Conservation (phyloP, 2,113 vertebrate genomes). For the Podarcis raffonei region DNA sequence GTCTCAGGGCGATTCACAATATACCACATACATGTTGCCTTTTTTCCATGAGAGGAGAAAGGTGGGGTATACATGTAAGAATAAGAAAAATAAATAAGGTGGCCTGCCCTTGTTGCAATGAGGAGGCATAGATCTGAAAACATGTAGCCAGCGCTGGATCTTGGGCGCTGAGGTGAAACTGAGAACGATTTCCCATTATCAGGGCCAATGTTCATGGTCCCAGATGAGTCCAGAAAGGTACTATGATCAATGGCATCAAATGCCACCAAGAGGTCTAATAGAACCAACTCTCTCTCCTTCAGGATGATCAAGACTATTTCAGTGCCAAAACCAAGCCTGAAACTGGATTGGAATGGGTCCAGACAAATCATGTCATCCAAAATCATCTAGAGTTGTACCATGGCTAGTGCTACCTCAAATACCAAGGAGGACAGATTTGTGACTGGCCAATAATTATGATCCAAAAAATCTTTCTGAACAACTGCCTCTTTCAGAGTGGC, state of each 20-base stretch:
- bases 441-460: background rate
- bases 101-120: too few relatives aligned
- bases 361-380: background rate
- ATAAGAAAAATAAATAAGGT: too few relatives aligned
- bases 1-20: too few relatives aligned
- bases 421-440: background rate
- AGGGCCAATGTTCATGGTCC: background rate
- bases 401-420: background rate
- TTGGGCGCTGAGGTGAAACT: background rate
- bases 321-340: background rate
- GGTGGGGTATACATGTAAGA: too few relatives aligned
- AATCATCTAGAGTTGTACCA: background rate
- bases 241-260: background rate
- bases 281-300: background rate
- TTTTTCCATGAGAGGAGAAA: too few relatives aligned
- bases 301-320: background rate
- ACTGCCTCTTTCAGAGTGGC: background rate
- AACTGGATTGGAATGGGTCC: background rate
- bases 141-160: background rate
- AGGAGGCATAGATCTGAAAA: background rate
- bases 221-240: background rate
- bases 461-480: background rate
- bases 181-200: too few relatives aligned
- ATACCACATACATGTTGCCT: too few relatives aligned
- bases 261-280: background rate